Conservation (phyloP, 2,113 vertebrate species). For the Orthonyx spaldingii region DNA sequence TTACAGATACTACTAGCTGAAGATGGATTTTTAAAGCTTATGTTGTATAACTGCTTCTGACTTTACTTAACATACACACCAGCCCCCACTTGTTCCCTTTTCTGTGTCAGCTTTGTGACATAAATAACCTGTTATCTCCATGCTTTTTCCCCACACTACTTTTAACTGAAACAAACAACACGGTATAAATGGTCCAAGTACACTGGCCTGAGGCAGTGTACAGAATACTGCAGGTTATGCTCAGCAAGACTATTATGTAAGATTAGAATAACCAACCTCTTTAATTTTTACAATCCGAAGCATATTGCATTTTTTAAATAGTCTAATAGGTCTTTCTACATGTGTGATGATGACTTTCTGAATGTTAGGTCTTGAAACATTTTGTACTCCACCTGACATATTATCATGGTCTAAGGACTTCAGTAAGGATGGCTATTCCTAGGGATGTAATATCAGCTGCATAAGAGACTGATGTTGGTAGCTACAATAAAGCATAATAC, state of each 20-base stretch:
- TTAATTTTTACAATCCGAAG: conserved; percentile 3
- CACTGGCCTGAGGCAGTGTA: background rate
- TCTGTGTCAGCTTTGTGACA: background rate
- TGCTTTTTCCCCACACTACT: background rate
- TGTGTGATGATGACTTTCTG: background rate
- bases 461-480: background rate
- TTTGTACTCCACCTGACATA: background rate
- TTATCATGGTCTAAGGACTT: background rate
- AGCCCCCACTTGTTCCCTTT: background rate
- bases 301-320: background rate
- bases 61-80: background rate
- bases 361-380: conserved; percentile 5
- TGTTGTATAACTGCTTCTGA: background rate
- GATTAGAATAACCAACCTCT: background rate
- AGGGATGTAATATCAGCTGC: background rate
- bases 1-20: background rate
- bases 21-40: background rate
- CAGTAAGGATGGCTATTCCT: background rate
- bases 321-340: background rate
- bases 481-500: background rate
- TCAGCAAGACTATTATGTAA: conserved; percentile 1
- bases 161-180: background rate
- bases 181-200: background rate
- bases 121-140: background rate
- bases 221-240: background rate